Conservation (phyloP, 2,797 vertebrate genomes). For the Rhinogobio ventralis region DNA sequence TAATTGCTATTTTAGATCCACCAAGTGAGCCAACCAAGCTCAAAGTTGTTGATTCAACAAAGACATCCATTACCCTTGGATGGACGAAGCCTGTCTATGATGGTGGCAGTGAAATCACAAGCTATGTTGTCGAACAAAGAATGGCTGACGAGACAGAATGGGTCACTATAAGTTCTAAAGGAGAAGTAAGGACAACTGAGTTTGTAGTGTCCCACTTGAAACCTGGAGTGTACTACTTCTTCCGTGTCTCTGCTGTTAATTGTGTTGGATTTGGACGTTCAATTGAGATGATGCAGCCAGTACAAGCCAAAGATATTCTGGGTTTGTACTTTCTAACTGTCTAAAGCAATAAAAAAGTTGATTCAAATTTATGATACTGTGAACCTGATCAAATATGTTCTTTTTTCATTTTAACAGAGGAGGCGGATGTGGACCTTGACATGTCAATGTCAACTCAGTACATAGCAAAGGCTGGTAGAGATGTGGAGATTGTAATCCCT, state of each 20-base stretch:
- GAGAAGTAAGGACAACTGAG: conserved; percentile 92
- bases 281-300: conserved; percentile 91
- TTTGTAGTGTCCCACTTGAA: conserved; percentile 93
- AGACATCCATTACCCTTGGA: conserved; percentile 92
- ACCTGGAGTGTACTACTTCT: conserved; percentile 91
- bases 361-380: not conserved
- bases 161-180: conserved; percentile 86
- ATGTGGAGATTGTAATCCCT: conserved; percentile 90
- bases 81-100: conserved; percentile 96
- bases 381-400: conserved; percentile 27
- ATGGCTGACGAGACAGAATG: conserved; percentile 90
- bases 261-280: conserved; percentile 90
- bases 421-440: conserved; percentile 94
- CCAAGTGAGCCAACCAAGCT: conserved; percentile 93
- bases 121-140: conserved; percentile 88
- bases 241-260: conserved; percentile 92
- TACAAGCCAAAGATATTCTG: conserved; percentile 96
- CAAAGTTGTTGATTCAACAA: conserved; percentile 92
- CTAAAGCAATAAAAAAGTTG: not conserved
- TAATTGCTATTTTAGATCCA: conserved; percentile 80
- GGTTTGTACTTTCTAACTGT: conserved; percentile 78
- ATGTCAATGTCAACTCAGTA: conserved; percentile 92
- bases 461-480: conserved; percentile 88
- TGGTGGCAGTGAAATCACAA: conserved; percentile 91
- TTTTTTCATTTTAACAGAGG: conserved; percentile 82